Base-by-base conservation (phyloP, 2,888 invertebrate genomes). In the Tipula confusa region DNA sequence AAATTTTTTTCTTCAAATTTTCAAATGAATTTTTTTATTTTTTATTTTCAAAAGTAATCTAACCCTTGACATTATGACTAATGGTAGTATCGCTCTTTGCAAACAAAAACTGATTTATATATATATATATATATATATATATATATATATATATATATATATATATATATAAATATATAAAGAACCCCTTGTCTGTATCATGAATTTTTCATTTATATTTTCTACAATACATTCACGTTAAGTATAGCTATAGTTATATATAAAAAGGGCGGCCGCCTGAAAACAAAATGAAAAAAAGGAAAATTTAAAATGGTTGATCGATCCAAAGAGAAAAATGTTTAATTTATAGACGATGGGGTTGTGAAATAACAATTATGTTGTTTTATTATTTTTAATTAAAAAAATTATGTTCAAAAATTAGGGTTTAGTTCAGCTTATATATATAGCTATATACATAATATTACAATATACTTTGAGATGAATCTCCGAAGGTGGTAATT, bases 61-160 rank as follows among this genome's bases (percentile, higher is more conserved):
- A 64, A 64, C 64, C 64, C 64, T 64, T 64, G 64, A 64, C 64
- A 64, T 64, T 64, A 64, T 64, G 64, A 64, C 64, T 64, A 64
- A 64, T 64, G 64, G 64, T 64, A 64, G 64, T 64, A 64, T 64
- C 64, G 64, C 64, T 64, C 64, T 64, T 64, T 24, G 64, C 64
- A 64, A 64, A 64, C 64, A 64, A 64, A 64, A 64, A 64, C 9
- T 18, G 24, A 24, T 64, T 64, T 64, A 24, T 64, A 24, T 64
- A 1, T 1, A 18, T 64, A 9, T 24, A 24, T 18, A 11, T 64
- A 18, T 64, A 0, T 64, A 7, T 24, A 24, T 64, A 9, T 24
- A 18, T 64, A 7, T 64, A 24, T 64, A 24, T 64, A 64, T 64
- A 64, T 11, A 11, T 33, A 33, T 33, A 33, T 33, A 33, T 33